Conservation (phyloP, 2,888 invertebrate genomes). For the Conomelus anceps region DNA sequence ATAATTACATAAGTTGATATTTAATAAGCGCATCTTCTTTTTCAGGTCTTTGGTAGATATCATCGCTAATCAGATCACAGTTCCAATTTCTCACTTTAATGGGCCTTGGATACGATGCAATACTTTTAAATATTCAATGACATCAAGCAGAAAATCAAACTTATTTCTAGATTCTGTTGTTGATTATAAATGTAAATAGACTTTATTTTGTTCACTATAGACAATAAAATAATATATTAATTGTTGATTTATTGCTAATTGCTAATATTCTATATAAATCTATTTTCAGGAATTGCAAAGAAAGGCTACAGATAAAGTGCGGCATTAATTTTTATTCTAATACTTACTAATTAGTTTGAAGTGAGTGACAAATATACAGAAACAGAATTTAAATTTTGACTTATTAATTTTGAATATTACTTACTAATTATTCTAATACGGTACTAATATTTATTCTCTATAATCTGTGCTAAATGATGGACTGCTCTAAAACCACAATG, state of each 20-base stretch:
- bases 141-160: neutral
- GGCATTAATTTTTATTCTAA: no score
- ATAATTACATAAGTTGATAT: neutral
- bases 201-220: neutral
- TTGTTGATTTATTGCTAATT: neutral
- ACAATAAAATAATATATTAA: neutral
- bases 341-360: no score
- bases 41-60: neutral
- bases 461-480: no score
- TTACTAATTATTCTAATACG: no score
- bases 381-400: no score
- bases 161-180: neutral
- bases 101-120: neutral
- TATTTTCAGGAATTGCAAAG: no score
- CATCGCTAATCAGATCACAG: neutral
- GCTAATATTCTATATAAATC: no score
- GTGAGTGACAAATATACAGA: no score
- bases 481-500: no score
- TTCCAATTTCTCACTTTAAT: neutral
- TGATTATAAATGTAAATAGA: neutral
- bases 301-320: no score
- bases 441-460: no score
- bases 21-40: neutral
- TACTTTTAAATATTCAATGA: neutral
- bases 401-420: no score